Evolutionary conservation across 2,797 vertebrate genomes (phyloP).

Genomic region (Pempheris klunzingeri): DNA sequence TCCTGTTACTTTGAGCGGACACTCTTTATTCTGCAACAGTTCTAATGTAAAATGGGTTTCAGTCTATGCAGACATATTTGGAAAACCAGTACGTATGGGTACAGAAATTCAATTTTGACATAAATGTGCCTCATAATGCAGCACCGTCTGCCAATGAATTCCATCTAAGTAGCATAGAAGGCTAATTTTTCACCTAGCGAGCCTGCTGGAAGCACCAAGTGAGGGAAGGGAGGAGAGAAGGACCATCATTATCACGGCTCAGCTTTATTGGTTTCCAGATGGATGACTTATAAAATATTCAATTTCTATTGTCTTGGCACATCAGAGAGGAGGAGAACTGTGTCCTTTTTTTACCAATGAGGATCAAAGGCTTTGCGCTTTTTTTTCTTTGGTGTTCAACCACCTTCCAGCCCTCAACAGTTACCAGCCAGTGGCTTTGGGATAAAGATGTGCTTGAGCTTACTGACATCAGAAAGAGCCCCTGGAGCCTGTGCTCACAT

Average conservation of each 20-base stretch:
- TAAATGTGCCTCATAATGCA: constrained; percentile 24
- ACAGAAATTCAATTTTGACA: constrained; percentile 15
- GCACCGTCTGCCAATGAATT: constrained; percentile 29
- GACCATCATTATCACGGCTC: constrained; percentile 48
- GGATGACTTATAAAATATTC: constrained; percentile 74
- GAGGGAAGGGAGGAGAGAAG: constrained; percentile 32
- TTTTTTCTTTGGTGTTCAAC: constrained; percentile 20
- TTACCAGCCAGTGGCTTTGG: constrained; percentile 26
- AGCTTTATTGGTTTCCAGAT: constrained; percentile 72
- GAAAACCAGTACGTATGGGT: constrained; percentile 25
- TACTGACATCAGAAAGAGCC: constrained; percentile 22
- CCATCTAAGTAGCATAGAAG: constrained; percentile 21
- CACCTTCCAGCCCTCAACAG: constrained; percentile 20
- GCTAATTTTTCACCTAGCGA: constrained; percentile 37
- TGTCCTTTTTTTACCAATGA: constrained; percentile 18
- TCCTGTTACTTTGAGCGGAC: constrained; percentile 13
- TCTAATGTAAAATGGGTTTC: background rate
- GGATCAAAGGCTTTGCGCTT: constrained; percentile 50
- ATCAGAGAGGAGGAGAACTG: constrained; percentile 47
- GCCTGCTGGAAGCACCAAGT: constrained; percentile 27
- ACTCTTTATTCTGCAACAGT: background rate
- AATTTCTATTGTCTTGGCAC: constrained; percentile 67
- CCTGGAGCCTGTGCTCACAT: constrained; percentile 8
- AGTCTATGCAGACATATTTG: background rate
- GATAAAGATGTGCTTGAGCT: constrained; percentile 12